phyloP scores from a whole-genome alignment of 2,797 vertebrate species.

The Rachycentron canadum region DNA sequence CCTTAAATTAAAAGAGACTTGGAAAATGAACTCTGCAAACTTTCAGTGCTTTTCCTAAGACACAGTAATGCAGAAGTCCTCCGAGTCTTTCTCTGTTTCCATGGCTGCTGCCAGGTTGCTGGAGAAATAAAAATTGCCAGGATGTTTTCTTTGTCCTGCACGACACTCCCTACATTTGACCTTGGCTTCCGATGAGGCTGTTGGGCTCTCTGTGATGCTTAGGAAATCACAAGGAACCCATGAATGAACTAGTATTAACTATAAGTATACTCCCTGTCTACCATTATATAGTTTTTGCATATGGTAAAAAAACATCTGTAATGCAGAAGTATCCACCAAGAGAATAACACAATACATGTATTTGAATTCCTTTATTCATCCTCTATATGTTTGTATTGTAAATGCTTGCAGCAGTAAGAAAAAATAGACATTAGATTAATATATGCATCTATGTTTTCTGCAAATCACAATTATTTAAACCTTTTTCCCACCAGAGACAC shows the following conservation, averaged over 20 bases:
- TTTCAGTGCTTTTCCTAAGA: constrained; percentile 24
- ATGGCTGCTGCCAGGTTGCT: constrained; percentile 57
- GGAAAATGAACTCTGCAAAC: background rate
- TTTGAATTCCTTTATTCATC: background rate
- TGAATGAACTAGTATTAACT: background rate
- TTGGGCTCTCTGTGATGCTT: constrained; percentile 29
- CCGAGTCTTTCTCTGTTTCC: constrained; percentile 44
- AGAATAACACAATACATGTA: background rate
- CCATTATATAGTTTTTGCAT: background rate
- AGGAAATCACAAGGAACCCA: constrained; percentile 26
- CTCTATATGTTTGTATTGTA: background rate
- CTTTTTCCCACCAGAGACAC: background rate
- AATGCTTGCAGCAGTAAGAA: background rate
- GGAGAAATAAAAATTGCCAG: constrained; percentile 26
- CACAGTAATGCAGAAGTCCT: constrained; percentile 24
- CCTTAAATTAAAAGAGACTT: constrained; percentile 2
- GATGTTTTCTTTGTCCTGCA: constrained; percentile 63
- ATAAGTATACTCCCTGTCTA: constrained; percentile 2
- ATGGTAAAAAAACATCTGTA: background rate
- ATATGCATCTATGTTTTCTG: background rate
- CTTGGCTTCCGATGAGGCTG: constrained; percentile 55
- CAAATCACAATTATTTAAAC: background rate
- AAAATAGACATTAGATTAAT: background rate
- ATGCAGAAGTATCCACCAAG: background rate
- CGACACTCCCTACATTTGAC: constrained; percentile 61